phyloP scores from a whole-genome alignment of 2,888 invertebrate genomes.

The Phyto melanocephala region DNA sequence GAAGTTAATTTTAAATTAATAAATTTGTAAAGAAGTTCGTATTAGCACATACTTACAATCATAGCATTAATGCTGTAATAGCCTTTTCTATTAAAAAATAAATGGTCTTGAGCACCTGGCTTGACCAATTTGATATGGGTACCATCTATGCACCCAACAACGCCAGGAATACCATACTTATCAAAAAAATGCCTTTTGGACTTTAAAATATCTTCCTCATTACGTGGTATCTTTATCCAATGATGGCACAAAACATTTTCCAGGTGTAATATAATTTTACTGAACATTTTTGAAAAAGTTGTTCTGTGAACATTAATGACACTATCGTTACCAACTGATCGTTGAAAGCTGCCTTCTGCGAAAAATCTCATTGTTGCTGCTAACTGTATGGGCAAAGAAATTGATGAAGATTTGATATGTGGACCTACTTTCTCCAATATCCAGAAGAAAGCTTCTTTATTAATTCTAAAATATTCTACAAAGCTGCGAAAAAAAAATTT shows the following conservation, averaged over 20 bases:
- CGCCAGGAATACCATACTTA: not conserved
- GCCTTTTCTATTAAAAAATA: not conserved
- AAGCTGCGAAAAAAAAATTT: not conserved
- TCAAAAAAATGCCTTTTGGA: not conserved
- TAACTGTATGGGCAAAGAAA: not conserved
- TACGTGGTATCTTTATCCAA: not conserved
- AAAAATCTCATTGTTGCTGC: not conserved
- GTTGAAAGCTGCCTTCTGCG: not conserved
- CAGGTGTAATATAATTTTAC: not conserved
- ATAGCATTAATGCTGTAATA: not conserved
- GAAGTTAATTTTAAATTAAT: no score
- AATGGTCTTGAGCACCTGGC: not conserved
- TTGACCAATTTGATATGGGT: not conserved
- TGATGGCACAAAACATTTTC: not conserved
- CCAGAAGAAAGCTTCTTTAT: not conserved
- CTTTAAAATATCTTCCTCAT: not conserved
- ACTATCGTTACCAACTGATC: not conserved
- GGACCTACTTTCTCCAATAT: not conserved
- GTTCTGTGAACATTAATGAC: not conserved
- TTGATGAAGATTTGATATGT: not conserved
- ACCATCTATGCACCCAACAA: not conserved
- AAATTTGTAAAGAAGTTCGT: no score
- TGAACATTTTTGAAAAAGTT: not conserved
- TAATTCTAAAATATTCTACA: not conserved
- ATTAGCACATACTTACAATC: not conserved